phyloP scores from a whole-genome alignment of 2,888 invertebrate species.

The Euclidia mi region DNA sequence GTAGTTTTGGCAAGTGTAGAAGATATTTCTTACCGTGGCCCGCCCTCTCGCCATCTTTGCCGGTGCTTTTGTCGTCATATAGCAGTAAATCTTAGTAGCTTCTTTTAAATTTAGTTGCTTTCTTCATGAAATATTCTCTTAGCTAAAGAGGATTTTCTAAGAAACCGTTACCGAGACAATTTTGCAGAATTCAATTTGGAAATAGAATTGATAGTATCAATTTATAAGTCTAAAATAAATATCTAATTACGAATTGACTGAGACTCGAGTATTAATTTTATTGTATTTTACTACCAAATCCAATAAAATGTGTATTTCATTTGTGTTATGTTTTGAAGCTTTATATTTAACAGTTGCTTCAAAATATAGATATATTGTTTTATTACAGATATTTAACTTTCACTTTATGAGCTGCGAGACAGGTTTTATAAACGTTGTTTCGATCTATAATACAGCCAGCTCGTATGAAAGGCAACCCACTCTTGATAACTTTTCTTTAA shows the following conservation, averaged over 20 bases:
- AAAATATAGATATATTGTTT: no score
- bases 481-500: no score
- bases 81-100: constrained; percentile 80
- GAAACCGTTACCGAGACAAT: constrained; percentile 43
- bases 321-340: no score
- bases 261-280: no score
- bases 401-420: no score
- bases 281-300: no score
- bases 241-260: constrained; percentile 26
- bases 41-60: constrained; percentile 70
- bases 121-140: constrained; percentile 63
- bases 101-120: constrained; percentile 76
- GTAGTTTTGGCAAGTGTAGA: constrained; percentile 74
- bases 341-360: no score
- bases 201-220: constrained; percentile 28
- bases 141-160: constrained; percentile 46
- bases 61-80: constrained; percentile 78
- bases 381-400: no score
- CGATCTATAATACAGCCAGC: no score
- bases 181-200: constrained; percentile 38
- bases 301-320: no score
- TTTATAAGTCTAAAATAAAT: constrained; percentile 9
- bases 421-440: no score
- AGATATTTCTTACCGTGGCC: constrained; percentile 72
- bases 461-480: no score